Base-by-base conservation (phyloP, 2,113 vertebrate genomes). In the Ameiurus melas region DNA sequence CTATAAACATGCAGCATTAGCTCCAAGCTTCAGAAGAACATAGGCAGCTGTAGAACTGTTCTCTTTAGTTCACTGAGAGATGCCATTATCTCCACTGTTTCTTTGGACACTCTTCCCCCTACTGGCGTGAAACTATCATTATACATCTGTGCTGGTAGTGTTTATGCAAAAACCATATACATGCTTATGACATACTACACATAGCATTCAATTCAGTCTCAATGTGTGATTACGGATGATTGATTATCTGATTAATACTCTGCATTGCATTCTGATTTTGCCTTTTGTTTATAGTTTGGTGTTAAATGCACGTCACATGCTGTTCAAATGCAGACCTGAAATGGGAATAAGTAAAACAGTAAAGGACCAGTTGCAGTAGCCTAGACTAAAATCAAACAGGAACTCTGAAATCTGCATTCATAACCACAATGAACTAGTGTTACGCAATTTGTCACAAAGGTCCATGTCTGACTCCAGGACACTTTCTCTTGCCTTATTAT, bases 61-160 rank as follows among this genome's bases (percentile, higher is more conserved):
- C 55, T 89, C 77, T 89, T 90, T 57, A 87, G 62, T 82, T 86
- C 33, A 84, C 88, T 85, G 89, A 92, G 91, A 87, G 91, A 92
- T 91, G 90, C 82, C 85, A 91, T 91, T 91, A 89, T 90, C 86
- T 85, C 43, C 30, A 36, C 88, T 87, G 92, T 96, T 95, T 92
- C 93, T 94, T 93, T 92, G 95, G 91, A 91, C 94, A 95, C 93
- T 96, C 92, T 93, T 96, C 95, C 95, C 95, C 95, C 95, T 96
- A 90, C 95, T 95, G 95, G 95, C 91, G 89, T 88, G 86, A 94
- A 92, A 89, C 85, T 89, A 94, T 90, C 94, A 94, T 86, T 88
- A 87, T 89, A 90, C 66, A 88, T 33, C 83, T 81, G 51, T 81
- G 58, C 86, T 88, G 66, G 93, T 91, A 91, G 87, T 93, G 90